Evolutionary conservation across 35 echinoderm and acorn worm species (phyloP).

Genomic region (Diadema setosum): DNA sequence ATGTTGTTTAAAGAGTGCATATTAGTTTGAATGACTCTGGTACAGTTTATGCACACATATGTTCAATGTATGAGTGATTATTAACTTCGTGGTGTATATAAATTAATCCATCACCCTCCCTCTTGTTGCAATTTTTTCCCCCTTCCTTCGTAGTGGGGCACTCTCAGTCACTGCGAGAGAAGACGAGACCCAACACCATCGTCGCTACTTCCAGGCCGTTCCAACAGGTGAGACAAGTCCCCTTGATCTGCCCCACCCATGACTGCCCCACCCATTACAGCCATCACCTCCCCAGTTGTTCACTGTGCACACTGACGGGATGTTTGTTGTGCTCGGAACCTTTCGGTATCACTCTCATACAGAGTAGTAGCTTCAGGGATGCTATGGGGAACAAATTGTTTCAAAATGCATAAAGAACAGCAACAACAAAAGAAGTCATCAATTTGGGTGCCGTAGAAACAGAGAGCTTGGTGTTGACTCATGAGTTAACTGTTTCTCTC

Average conservation of each 20-base stretch:
- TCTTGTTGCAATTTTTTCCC: not conserved
- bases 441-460: too few relatives aligned
- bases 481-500: too few relatives aligned
- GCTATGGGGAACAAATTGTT: not conserved
- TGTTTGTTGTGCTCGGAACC: not conserved
- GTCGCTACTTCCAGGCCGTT: slow-evolving; percentile 6
- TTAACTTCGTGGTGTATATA: too few relatives aligned
- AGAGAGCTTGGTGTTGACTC: too few relatives aligned
- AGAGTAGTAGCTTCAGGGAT: not conserved
- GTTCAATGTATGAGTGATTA: too few relatives aligned
- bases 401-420: too few relatives aligned
- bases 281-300: not conserved
- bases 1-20: too few relatives aligned
- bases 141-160: slow-evolving; percentile 36
- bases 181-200: slow-evolving; percentile 38
- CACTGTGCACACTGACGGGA: not conserved
- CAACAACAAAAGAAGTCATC: too few relatives aligned
- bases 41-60: too few relatives aligned
- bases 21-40: too few relatives aligned
- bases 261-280: not conserved
- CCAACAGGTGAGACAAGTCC: slow-evolving; percentile 47
- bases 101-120: not conserved
- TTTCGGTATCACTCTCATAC: not conserved
- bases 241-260: not conserved
- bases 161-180: slow-evolving; percentile 69